Percentiles rank a stretch among this genome's conserved stretches.
Conservation (phyloP, 2,113 vertebrate genomes). For the Damaliscus lunatus region DNA sequence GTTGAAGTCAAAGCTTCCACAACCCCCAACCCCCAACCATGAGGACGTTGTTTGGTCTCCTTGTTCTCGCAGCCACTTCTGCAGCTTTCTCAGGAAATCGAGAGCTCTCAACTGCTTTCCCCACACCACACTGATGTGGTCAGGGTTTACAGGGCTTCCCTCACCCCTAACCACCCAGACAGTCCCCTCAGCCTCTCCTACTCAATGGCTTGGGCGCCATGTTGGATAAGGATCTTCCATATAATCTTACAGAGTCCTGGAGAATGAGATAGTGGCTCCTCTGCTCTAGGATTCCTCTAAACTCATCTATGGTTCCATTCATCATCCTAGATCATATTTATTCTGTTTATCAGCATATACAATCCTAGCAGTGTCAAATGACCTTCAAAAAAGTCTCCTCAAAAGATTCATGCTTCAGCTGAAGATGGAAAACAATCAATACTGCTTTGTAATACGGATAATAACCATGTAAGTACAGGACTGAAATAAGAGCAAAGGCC, state of each 20-base stretch:
- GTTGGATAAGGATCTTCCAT: background rate
- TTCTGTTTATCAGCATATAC: background rate
- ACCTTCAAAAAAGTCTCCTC: background rate
- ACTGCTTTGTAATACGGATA: background rate
- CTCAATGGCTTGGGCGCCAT: background rate
- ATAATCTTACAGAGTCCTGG: background rate
- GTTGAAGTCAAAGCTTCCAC: too few species aligned
- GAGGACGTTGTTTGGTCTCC: background rate
- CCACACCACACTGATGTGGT: rapidly evolving
- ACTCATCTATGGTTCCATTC: background rate
- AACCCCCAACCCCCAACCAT: rapidly evolving
- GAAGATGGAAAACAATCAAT: background rate
- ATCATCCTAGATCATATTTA: background rate
- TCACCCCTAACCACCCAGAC: rapidly evolving
- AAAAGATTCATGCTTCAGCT: background rate
- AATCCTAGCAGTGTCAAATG: background rate
- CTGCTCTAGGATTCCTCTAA: background rate
- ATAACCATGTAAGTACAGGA: background rate
- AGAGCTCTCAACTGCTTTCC: background rate
- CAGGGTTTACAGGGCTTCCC: background rate
- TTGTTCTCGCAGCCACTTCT: background rate
- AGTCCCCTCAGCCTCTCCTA: background rate
- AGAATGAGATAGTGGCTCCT: background rate
- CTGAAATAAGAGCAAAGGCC: background rate
- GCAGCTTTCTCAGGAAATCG: background rate